Evolutionary conservation across 2,888 invertebrate species (phyloP).

Genomic region (Tethea ocularis): DNA sequence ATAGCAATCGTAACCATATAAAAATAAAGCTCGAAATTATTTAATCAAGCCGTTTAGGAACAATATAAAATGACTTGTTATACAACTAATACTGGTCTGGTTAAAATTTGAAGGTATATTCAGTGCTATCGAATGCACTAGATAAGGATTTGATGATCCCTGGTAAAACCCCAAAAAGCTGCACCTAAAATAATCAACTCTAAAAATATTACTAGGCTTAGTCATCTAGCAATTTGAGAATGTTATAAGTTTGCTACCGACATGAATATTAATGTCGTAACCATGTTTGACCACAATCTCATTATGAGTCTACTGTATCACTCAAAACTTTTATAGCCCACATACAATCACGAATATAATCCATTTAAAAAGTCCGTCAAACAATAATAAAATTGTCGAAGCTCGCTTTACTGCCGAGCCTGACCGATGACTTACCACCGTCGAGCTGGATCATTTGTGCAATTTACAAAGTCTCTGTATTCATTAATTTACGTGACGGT

Average conservation of each 20-base stretch:
- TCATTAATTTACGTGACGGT: conserved; percentile 74
- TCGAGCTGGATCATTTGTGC: conserved; percentile 44
- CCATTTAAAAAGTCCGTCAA: background rate
- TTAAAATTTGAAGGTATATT: too few relatives aligned
- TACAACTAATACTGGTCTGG: conserved; percentile 3
- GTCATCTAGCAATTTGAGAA: too few relatives aligned
- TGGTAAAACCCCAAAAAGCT: too few relatives aligned
- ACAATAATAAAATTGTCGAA: conserved; percentile 32
- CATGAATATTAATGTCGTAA: too few relatives aligned
- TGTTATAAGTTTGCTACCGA: too few relatives aligned
- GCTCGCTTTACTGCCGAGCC: conserved; percentile 50
- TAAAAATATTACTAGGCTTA: too few relatives aligned
- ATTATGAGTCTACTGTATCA: background rate
- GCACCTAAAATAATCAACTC: too few relatives aligned
- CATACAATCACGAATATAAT: background rate
- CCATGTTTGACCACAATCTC: background rate
- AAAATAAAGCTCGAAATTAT: conserved; percentile 23
- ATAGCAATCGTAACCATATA: conserved; percentile 12
- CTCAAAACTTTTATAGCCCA: background rate
- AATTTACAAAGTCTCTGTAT: conserved; percentile 55
- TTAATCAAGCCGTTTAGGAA: background rate
- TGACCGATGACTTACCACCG: conserved; percentile 49
- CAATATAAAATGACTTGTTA: conserved; percentile 16
- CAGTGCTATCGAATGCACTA: too few relatives aligned
- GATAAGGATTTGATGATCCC: too few relatives aligned